phyloP scores from a whole-genome alignment of 2,113 vertebrate species.

The Ceyx margarethae region DNA sequence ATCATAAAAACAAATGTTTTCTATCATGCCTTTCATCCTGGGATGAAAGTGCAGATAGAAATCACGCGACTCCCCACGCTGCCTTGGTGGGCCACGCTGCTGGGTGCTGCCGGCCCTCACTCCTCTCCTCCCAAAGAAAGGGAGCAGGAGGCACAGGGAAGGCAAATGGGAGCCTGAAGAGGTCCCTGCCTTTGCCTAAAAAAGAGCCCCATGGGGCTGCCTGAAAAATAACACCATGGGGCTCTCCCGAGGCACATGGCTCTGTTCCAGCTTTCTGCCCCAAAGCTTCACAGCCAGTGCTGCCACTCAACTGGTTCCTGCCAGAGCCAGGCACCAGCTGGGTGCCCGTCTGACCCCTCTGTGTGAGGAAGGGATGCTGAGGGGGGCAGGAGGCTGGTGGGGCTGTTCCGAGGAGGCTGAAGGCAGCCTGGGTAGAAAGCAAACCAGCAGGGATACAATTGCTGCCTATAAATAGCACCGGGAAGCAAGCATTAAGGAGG shows the following conservation, averaged over 20 bases:
- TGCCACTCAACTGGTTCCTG: not conserved
- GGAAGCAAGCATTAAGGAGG: conserved; percentile 14
- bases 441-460: not conserved
- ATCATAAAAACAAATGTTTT: conserved; percentile 38
- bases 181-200: not conserved
- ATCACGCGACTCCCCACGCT: accelerated
- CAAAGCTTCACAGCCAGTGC: not conserved
- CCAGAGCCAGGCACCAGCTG: not conserved
- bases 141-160: not conserved
- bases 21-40: not conserved
- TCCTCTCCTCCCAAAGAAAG: not conserved
- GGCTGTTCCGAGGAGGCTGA: not conserved
- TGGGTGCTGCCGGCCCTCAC: accelerated
- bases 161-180: not conserved
- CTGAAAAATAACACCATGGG: not conserved
- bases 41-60: not conserved
- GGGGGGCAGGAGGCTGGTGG: not conserved
- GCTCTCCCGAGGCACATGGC: accelerated
- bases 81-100: not conserved
- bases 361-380: accelerated
- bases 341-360: accelerated
- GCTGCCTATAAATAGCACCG: conserved; percentile 14
- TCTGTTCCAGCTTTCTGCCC: not conserved
- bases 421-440: not conserved
- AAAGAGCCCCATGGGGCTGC: not conserved